phyloP scores from a whole-genome alignment of 2,113 vertebrate genomes.

The Salvelinus fontinalis region DNA sequence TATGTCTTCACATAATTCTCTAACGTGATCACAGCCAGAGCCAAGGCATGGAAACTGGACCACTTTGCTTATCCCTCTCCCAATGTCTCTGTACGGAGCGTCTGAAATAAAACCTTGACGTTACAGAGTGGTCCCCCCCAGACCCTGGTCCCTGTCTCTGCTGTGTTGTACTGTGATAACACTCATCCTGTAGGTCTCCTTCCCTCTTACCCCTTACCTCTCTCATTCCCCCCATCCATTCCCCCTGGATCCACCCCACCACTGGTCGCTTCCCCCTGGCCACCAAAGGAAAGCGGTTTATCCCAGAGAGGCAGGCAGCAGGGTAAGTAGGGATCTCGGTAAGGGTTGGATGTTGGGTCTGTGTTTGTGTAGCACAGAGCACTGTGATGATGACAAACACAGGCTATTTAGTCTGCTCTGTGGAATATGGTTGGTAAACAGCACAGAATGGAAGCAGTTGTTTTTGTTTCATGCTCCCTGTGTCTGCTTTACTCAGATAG shows the following conservation, averaged over 20 bases:
- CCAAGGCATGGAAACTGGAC: slow-evolving; percentile 56
- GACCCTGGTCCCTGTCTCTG: slow-evolving; percentile 25
- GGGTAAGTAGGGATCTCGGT: slow-evolving; percentile 5
- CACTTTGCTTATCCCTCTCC: slow-evolving; percentile 52
- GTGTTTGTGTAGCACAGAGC: background rate
- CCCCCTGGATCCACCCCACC: slow-evolving; percentile 28
- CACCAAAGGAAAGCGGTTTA: slow-evolving; percentile 71
- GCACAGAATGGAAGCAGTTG: slow-evolving; percentile 63
- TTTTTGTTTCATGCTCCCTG: slow-evolving; percentile 32
- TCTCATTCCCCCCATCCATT: slow-evolving; percentile 9
- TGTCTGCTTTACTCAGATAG: slow-evolving; percentile 7
- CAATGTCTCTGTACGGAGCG: background rate
- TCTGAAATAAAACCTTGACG: slow-evolving; percentile 3
- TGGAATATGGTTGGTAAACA: slow-evolving; percentile 61
- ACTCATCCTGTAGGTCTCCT: slow-evolving; percentile 59
- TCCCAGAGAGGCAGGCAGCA: slow-evolving; percentile 44
- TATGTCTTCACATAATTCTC: slow-evolving; percentile 70
- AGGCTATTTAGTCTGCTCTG: slow-evolving; percentile 66
- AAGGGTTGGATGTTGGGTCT: slow-evolving; percentile 37
- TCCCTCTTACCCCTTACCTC: slow-evolving; percentile 37
- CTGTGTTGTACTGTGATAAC: slow-evolving; percentile 56
- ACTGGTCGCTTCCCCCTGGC: slow-evolving; percentile 35
- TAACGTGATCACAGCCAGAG: slow-evolving; percentile 47
- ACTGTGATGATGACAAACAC: slow-evolving; percentile 63
- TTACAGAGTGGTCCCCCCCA: background rate